Percentiles rank a stretch among this genome's conserved stretches.
phyloP scores from a whole-genome alignment of 2,888 invertebrate species.

The Drosophila neotestacea region DNA sequence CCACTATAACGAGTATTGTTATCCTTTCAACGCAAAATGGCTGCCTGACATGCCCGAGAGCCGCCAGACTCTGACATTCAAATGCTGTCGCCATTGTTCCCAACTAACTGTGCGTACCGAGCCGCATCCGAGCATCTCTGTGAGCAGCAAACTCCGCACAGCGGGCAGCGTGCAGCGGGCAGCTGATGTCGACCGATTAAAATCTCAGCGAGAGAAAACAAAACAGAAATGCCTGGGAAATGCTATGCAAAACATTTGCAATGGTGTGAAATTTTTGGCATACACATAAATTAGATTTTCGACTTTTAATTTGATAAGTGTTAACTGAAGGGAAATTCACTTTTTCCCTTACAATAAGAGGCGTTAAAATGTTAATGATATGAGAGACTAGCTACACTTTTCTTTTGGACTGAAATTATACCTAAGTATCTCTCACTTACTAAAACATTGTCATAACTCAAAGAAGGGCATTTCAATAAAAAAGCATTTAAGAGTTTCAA shows the following conservation, averaged over 20 bases:
- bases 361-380: slow-evolving; percentile 19
- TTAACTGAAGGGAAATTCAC: slow-evolving; percentile 11
- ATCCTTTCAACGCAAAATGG: slow-evolving; percentile 79
- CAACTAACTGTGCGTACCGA: slow-evolving; percentile 73
- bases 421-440: too few relatives aligned
- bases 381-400: slow-evolving; percentile 6
- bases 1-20: slow-evolving; percentile 66
- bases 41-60: slow-evolving; percentile 56
- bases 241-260: slow-evolving; percentile 54
- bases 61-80: slow-evolving; percentile 65
- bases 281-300: slow-evolving; percentile 52
- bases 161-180: slow-evolving; percentile 53
- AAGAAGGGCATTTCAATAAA: too few relatives aligned
- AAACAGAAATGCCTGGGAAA: slow-evolving; percentile 40
- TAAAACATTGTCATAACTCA: too few relatives aligned
- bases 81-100: slow-evolving; percentile 71
- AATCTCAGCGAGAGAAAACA: slow-evolving; percentile 58
- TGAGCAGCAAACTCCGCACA: slow-evolving; percentile 14
- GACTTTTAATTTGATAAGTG: slow-evolving; percentile 56
- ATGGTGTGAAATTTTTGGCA: slow-evolving; percentile 67
- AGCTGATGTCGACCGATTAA: slow-evolving; percentile 71
- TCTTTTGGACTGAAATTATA: background rate
- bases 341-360: slow-evolving; percentile 8
- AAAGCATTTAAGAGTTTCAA: too few relatives aligned
- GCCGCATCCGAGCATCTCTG: slow-evolving; percentile 36